A percentile compares a stretch with the other conserved stretches of the same genome.
Evolutionary conservation across 2,888 invertebrate species (phyloP).

Genomic region (Orchesella flavescens): DNA sequence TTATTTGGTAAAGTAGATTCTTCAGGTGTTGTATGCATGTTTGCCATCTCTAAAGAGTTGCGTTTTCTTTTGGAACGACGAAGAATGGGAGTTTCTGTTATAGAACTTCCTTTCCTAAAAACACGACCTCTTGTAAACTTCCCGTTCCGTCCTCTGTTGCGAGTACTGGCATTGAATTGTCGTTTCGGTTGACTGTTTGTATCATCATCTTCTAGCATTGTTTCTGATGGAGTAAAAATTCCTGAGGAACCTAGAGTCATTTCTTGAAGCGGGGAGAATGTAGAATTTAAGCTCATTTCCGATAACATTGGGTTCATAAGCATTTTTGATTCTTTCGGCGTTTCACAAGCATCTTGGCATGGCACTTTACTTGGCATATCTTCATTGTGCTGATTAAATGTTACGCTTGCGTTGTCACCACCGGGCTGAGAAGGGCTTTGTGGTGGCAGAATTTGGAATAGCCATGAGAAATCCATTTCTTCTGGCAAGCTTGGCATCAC

Average conservation of each 20-base stretch:
- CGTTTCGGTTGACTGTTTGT: background rate
- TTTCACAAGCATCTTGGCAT: background rate
- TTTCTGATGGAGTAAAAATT: background rate
- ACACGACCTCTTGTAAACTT: background rate
- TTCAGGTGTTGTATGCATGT: background rate
- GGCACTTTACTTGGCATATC: background rate
- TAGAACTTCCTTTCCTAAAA: background rate
- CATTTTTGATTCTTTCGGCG: background rate
- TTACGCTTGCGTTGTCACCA: too few relatives aligned
- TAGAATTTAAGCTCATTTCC: constrained; percentile 10
- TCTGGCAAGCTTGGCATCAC: background rate
- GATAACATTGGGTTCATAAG: background rate
- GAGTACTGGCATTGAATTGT: background rate
- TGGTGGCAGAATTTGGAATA: constrained; percentile 22
- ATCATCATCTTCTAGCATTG: too few relatives aligned
- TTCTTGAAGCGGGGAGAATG: background rate
- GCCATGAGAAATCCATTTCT: constrained; percentile 26
- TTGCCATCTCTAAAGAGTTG: background rate
- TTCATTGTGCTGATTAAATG: too few relatives aligned
- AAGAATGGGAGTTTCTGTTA: background rate
- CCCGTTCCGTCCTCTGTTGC: background rate
- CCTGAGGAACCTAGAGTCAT: background rate
- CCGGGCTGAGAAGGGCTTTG: too few relatives aligned
- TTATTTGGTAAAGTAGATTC: background rate
- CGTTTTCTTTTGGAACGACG: constrained; percentile 3